Evolutionary conservation across 1,140 invertebrate species (phyloP), one percentile per base, ranked within the genome.

Genomic region (Pogonus chalceus): DNA sequence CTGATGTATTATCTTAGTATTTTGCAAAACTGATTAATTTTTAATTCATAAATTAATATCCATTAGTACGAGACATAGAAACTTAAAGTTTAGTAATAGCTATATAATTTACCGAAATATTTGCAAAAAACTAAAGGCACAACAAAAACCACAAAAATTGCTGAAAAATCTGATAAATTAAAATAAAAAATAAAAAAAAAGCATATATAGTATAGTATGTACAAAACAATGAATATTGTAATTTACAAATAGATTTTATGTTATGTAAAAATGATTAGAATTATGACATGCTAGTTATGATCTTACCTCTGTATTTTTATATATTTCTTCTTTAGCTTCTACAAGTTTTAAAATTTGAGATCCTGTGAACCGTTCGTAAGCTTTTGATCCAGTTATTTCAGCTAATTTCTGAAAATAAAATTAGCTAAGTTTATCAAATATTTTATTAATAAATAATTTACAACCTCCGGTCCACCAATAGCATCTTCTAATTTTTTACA

Each of bases 361-460:
- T 2, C 88, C 95, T 0, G 94, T 96, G 71, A 96, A 97, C 59
- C 96, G 78, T 65, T 96, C 91, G 73, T 94, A 96, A 1, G 89
- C 94, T 60, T 85, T 76, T 0, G 92, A 96, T 1, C 96, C 96
- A 14, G 94, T 97, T 31, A 95, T 80, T 64, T 82, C 76, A 0
- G 92, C 83, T 61, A 98, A 76, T 74, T 81, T 80, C 78, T 88
- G 26, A 14, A 31, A 31, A 31, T 7, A 14, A 4, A 14, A 31
- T 31, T 31, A 4, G 4, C 14, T 4, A 31, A 14, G 26, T 31
- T 31, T 14, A 14, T 31, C 26, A 31, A 31, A 7, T 31, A 7
- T 31, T 31, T 31, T 31, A 31, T 43, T 43, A 9, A 12, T 12
- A 12, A 43, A 43, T 31, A 31, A 14, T 31, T 7, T 31, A 14